A percentile compares a stretch with the other conserved stretches of the same genome.
Evolutionary conservation across 92 coral and sea anemone genomes (phyloP).

Genomic region (Plumapathes pennacea): DNA sequence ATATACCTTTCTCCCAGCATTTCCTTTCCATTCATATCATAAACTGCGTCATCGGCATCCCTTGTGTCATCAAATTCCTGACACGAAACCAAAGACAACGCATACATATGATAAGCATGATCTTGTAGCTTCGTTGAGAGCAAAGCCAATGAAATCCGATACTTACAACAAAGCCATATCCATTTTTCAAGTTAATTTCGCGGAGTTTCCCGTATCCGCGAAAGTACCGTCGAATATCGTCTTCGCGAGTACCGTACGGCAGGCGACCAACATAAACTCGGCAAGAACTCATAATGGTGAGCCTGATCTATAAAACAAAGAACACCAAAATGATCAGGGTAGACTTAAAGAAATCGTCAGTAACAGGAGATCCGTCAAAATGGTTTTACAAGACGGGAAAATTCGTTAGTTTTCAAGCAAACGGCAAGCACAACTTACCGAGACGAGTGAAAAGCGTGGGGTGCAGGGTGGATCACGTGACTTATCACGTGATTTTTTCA

Average conservation of each 20-base stretch:
- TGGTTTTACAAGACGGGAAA: no score
- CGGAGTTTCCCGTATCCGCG: conserved; percentile 78
- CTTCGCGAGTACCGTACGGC: conserved; percentile 95
- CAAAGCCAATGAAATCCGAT: no score
- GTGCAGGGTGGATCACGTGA: no score
- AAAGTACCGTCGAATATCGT: conserved; percentile 79
- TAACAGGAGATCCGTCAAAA: background rate
- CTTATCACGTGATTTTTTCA: no score
- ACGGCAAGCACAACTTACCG: no score
- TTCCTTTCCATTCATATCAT: conserved; percentile 88
- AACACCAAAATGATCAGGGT: background rate
- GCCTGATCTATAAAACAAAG: background rate
- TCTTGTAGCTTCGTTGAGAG: background rate
- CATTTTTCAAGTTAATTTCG: conserved; percentile 94
- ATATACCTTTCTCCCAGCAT: conserved; percentile 90
- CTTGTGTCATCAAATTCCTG: conserved; percentile 89
- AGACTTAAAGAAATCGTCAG: background rate
- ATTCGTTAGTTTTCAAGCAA: no score
- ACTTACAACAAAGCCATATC: conserved; percentile 98
- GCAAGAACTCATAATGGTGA: no score
- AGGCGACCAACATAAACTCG: conserved; percentile 91
- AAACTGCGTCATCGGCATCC: conserved; percentile 97
- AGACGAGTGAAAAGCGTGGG: no score
- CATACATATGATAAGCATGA: background rate
- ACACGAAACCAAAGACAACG: background rate